phyloP scores from a whole-genome alignment of 2,113 vertebrate species.

The Urocitellus parryii region DNA sequence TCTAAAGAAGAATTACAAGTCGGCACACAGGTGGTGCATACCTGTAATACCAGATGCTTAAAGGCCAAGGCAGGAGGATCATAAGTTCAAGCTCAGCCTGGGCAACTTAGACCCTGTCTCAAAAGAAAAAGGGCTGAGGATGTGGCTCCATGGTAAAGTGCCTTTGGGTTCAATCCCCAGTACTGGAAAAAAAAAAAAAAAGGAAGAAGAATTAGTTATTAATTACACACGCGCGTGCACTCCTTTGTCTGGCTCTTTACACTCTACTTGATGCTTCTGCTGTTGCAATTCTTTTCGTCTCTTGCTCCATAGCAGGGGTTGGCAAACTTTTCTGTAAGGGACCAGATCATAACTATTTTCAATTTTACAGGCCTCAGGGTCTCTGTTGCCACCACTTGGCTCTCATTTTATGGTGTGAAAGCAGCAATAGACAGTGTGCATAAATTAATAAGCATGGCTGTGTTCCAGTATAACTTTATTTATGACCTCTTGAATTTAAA shows the following conservation, averaged over 20 bases:
- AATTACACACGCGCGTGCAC: background rate
- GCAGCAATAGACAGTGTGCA: background rate
- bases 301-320: background rate
- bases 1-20: background rate
- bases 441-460: background rate
- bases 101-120: too few relatives aligned
- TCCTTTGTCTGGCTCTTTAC: background rate
- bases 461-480: background rate
- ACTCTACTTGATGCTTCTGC: background rate
- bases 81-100: too few relatives aligned
- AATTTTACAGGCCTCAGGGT: background rate
- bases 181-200: background rate
- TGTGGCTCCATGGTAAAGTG: too few relatives aligned
- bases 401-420: background rate
- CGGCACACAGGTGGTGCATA: background rate
- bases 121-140: too few relatives aligned
- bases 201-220: background rate
- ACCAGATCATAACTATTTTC: background rate
- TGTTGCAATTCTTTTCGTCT: background rate
- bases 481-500: background rate
- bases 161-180: too few relatives aligned
- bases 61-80: too few relatives aligned
- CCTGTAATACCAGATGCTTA: too few relatives aligned
- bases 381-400: background rate
- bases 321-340: background rate